Base-by-base conservation (phyloP, 2,113 vertebrate species). In the Edolisoma coerulescens region DNA sequence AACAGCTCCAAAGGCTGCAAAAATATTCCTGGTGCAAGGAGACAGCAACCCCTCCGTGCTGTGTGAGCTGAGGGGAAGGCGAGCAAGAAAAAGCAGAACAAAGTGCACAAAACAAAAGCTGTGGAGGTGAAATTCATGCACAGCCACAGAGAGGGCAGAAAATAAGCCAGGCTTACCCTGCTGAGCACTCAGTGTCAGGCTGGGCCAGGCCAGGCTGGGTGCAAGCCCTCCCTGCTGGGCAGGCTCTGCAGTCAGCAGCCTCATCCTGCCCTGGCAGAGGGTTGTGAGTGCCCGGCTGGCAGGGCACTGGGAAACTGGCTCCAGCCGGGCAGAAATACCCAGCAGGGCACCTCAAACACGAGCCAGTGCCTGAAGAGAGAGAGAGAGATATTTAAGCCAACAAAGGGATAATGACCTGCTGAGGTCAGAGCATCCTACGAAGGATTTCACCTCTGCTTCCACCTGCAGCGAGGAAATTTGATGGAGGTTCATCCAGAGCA, bases 321-420 rank as follows among this genome's bases (percentile, higher is more conserved):
- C 98, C 98, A 83, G 95, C 95, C 18, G 98, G 98, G 83, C 98
- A 99, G 96, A 99, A 99, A 95, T 98, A 98, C 44, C 99, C 99
- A 56, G 95, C 97, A 5, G 98, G 99, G 73, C 99, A 99, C 97
- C 97, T 98, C 53, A 98, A 88, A 93, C 98, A 99, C 76, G 95
- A 96, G 47, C 97, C 98, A 44, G 96, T 53, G 96, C 98, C 99
- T 97, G 24, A 56, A 60, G 33, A 88, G 17, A 92, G n/a, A 60
- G 33, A 88, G 17, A 92, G n/a, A 75, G 26, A 50, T 0, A 7
- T 30, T 32, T 35, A 23, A 63, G 39, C 39, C 56, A 20, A 49
- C 39, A n/a, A 49, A 47, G 17, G 39, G 44, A 49, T 44, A 7
- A 6, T 3, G 22, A 80, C 17, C 27, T 42, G 63, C 50, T 53